Conservation (phyloP, 2,888 invertebrate species). For the Ptilodon capucinus region DNA sequence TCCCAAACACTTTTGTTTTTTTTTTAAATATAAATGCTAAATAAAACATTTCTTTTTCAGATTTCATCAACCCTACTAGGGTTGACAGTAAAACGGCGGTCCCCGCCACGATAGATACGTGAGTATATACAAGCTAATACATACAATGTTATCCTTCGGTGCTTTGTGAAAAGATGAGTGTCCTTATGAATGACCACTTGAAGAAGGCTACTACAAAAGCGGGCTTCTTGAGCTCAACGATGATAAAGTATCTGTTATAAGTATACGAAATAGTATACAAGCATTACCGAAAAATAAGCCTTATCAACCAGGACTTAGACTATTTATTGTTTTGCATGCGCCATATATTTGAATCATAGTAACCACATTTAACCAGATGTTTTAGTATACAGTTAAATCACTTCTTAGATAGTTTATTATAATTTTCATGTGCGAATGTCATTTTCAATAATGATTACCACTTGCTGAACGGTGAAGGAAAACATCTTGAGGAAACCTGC, state of each 20-base stretch:
- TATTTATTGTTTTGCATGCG: too few species aligned
- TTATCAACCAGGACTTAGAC: background rate
- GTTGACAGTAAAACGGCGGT: slow-evolving; percentile 35
- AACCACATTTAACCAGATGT: too few species aligned
- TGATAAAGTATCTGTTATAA: background rate
- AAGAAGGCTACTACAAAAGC: background rate
- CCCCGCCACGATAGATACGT: slow-evolving; percentile 41
- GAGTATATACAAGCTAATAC: slow-evolving; percentile 22
- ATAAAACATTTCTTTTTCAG: slow-evolving; percentile 18
- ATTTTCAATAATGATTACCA: too few species aligned
- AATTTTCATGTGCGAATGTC: too few species aligned
- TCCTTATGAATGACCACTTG: background rate
- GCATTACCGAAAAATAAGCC: background rate
- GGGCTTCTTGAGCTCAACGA: background rate
- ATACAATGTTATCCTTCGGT: background rate
- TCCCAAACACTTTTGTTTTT: too few species aligned
- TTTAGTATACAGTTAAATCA: too few species aligned
- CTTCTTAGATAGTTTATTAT: too few species aligned
- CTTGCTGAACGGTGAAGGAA: too few species aligned
- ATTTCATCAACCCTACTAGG: slow-evolving; percentile 28
- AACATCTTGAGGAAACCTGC: too few species aligned
- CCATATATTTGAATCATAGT: too few species aligned
- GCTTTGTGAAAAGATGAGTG: background rate
- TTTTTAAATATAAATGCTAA: too few species aligned
- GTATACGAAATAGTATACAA: too few species aligned